Evolutionary conservation across 2,888 invertebrate species (phyloP), one percentile per base, ranked within the genome.

Genomic region (Arrhopalites spinosus): DNA sequence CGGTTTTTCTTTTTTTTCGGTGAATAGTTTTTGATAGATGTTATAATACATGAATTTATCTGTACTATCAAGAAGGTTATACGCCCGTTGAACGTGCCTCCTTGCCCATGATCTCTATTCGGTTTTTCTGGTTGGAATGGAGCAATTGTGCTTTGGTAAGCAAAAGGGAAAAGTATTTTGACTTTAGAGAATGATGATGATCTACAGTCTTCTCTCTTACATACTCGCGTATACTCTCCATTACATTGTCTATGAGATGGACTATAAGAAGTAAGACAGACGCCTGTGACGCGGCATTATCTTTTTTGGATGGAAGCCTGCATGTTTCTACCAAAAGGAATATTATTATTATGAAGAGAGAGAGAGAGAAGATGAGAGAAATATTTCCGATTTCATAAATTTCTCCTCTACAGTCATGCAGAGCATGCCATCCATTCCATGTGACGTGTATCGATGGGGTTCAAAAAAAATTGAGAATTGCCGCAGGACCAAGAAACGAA

Each of bases 341-440:
- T 72, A 71, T 61, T 43, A 63, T 63, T 72, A 50, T 72, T 36
- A 36, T 36, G 36, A 36, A 11, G 11, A 36, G 11, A 3, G 36
- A 69, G 11, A 11, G 11, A 36, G 11, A 3, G 36, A 69, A 76
- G 73, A 78, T 73, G 75, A 68, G 73, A 74, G 71, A 78, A 78
- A 78, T 78, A 78, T 76, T 78, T 78, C 76, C 74, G 78, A 78
- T 78, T 78, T 76, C 73, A 74, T 76, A 74, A 76, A 78, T 78
- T 78, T 76, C 74, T 70, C n/a, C 59, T 53, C 53, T 61, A 72
- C 78, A 76, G 74, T 76, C 75, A 73, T 64, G 61, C 69, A 67
- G 69, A 59, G 73, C 66, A 70, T 67, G 72, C 71, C 68, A 71
- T 71, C 66, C 67, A 71, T 59, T 45, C 61, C 11, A 27, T 68